Conservation (phyloP, 2,888 invertebrate species). For the Heteropelma amictum region DNA sequence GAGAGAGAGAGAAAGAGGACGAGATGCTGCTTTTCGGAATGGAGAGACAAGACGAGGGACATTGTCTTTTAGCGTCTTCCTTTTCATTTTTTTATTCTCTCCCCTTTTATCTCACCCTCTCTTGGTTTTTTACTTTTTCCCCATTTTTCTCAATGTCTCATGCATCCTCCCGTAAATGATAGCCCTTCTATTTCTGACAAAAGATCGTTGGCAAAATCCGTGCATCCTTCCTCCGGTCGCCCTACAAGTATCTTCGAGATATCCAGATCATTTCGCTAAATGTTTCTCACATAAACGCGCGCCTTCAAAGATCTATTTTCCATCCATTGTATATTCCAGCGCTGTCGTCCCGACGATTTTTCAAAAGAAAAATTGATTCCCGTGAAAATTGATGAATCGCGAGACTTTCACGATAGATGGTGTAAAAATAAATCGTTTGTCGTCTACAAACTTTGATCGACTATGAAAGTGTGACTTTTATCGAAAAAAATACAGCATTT, state of each 20-base stretch:
- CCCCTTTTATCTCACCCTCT: background rate
- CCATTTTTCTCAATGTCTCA: conserved; percentile 7
- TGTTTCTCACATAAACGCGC: conserved; percentile 19
- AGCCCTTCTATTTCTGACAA: conserved; percentile 22
- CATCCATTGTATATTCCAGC: background rate
- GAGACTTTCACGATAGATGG: no score
- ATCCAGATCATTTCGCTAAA: conserved; percentile 34
- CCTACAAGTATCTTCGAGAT: background rate
- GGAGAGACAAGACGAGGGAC: conserved; percentile 49
- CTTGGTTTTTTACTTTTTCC: background rate
- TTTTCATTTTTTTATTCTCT: background rate
- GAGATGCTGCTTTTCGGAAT: conserved; percentile 56
- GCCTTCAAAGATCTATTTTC: background rate
- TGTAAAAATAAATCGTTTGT: no score
- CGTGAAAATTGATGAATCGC: no score
- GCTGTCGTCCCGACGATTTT: background rate
- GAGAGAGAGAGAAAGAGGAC: conserved; percentile 37
- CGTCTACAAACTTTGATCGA: no score
- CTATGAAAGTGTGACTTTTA: no score
- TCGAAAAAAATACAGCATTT: no score
- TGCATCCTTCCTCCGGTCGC: background rate
- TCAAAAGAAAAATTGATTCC: no score
- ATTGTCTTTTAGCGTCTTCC: conserved; percentile 57
- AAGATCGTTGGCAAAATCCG: conserved; percentile 20
- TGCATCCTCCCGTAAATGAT: conserved; percentile 11